Conservation (phyloP, 1,140 invertebrate genomes). For the Ridgeia piscesae region DNA sequence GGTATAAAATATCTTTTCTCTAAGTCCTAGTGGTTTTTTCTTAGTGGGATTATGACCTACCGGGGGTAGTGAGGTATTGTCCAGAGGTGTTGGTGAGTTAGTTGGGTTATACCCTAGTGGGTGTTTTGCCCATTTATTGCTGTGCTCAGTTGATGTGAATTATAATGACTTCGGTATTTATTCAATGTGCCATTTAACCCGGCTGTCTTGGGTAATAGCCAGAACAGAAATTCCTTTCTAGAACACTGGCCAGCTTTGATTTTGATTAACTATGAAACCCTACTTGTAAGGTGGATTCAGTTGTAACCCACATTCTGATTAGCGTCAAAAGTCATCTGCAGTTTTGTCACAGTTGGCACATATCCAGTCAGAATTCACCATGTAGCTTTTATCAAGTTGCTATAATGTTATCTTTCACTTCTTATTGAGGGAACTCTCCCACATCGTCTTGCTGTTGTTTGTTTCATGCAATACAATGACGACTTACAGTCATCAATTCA, state of each 20-base stretch:
- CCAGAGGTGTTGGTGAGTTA: too few relatives aligned
- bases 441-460: too few relatives aligned
- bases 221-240: not conserved
- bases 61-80: too few relatives aligned
- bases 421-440: not conserved
- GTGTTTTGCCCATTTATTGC: too few relatives aligned
- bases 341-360: not conserved
- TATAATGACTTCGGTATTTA: not conserved
- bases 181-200: not conserved
- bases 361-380: not conserved
- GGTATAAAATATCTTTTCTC: too few relatives aligned
- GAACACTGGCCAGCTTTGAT: not conserved
- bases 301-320: not conserved
- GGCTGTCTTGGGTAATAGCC: too few relatives aligned
- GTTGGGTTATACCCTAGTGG: too few relatives aligned
- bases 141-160: not conserved
- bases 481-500: too few relatives aligned
- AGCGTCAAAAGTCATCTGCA: not conserved
- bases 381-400: not conserved
- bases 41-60: too few relatives aligned
- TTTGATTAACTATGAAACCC: not conserved
- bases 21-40: too few relatives aligned
- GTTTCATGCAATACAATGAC: too few relatives aligned
- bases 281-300: not conserved
- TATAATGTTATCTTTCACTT: not conserved